Base-by-base conservation (phyloP, 2,888 invertebrate species). In the Oscheius onirici region DNA sequence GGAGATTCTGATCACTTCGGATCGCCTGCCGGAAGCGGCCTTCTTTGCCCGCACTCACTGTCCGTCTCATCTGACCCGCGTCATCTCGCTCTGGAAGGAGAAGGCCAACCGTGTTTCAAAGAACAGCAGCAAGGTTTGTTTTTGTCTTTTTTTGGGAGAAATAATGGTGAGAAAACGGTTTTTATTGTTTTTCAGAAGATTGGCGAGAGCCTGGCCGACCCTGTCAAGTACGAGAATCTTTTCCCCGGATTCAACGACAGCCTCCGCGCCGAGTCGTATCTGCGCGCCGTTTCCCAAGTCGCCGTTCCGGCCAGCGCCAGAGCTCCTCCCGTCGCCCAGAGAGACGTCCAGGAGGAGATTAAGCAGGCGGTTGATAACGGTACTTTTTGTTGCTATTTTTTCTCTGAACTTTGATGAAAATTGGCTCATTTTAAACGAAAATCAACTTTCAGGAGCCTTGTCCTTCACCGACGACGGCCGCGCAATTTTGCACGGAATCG, bases 41-140 rank as follows among this genome's bases (percentile, higher is more conserved):
- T 96, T 99, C 90, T 96, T 97, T 90, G 94, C 95, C 57, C 92
- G 96, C 85, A 95, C 97, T 1, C 97, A 99, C 90, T 91, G 95
- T 86, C 99, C 99, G 6, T 94, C 94, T 86, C 93, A 93, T 89
- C 93, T 82, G 84, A 92, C 94, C 0, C 87, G 89, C 15, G 75
- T 96, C 34, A 94, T 97, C 0, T 91, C 92, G 73, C 88, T 94
- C 63, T 99, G 99, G 99, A 92, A 93, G 78, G 92, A 93, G 66
- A 92, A 92, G 61, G 82, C 82, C n/a, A 71, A 78, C 1, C 51
- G 54, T 1, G 54, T 67, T 20, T 60, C 72, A 22, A 73, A 75
- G 46, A 78, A 75, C 2, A 71, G 71, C 17, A 40, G 70, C 1
- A 75, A 49, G 63, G 75, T 75, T 54, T 17, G 55, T n/a, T 15